Evolutionary conservation across 1,140 invertebrate genomes (phyloP).

Genomic region (Zaprionus ghesquierei): DNA sequence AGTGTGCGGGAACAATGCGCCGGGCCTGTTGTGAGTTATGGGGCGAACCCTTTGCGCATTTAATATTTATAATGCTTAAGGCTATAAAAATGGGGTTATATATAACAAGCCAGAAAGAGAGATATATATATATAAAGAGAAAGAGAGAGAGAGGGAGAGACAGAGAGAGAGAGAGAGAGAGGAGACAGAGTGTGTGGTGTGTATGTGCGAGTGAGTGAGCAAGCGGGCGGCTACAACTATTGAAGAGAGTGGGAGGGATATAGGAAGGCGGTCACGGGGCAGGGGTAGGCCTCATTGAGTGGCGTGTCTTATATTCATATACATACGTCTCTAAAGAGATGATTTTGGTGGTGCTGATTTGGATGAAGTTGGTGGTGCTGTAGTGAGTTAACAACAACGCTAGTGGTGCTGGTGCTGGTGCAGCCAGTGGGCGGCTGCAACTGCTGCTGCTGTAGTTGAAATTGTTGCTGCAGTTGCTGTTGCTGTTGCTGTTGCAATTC

Average conservation of each 20-base stretch:
- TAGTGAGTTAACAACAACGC: slow-evolving; percentile 80
- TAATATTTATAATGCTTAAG: slow-evolving; percentile 34
- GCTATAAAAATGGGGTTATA: slow-evolving; percentile 19
- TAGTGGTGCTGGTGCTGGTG: slow-evolving; percentile 63
- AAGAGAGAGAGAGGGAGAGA: background rate
- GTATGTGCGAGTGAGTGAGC: background rate
- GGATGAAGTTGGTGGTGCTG: slow-evolving; percentile 83
- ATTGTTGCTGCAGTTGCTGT: slow-evolving; percentile 40
- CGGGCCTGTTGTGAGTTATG: slow-evolving; percentile 24
- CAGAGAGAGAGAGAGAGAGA: background rate
- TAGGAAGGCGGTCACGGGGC: background rate
- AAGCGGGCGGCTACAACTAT: background rate
- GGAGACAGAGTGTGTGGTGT: background rate
- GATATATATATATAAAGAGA: background rate
- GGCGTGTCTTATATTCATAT: slow-evolving; percentile 52
- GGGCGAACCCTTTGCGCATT: slow-evolving; percentile 25
- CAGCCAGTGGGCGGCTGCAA: slow-evolving; percentile 43
- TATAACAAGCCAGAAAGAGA: background rate
- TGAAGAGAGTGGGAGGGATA: background rate
- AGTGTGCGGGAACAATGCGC: background rate
- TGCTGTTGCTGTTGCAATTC: slow-evolving; percentile 48
- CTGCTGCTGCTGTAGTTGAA: slow-evolving; percentile 37
- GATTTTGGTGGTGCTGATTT: slow-evolving; percentile 83
- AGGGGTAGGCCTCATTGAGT: background rate
- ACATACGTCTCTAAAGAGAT: slow-evolving; percentile 83